Evolutionary conservation across 2,113 vertebrate genomes (phyloP).

Genomic region (Shinisaurus crocodilurus): DNA sequence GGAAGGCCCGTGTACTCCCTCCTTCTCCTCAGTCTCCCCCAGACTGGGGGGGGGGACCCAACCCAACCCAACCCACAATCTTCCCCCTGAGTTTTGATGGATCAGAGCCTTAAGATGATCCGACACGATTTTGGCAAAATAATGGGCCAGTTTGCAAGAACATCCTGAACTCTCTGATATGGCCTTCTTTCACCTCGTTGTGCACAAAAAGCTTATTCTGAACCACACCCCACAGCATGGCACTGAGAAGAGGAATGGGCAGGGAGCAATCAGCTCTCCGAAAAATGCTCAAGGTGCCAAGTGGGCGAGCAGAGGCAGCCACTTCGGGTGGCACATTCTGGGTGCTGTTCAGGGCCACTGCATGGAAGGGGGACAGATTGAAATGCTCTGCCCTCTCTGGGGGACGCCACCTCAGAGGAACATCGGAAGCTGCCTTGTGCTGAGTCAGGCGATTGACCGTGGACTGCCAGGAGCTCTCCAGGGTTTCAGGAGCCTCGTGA

Average conservation of each 20-base stretch:
- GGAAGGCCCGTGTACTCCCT: too few species aligned
- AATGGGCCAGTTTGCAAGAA: rapidly evolving
- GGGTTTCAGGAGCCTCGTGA: too few species aligned
- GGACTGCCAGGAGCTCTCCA: too few species aligned
- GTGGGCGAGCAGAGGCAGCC: neutral
- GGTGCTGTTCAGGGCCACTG: neutral
- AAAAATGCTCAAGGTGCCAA: neutral
- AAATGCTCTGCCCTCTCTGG: too few species aligned
- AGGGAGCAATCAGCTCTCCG: neutral
- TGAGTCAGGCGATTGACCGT: too few species aligned
- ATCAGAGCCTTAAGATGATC: slow-evolving; percentile 1
- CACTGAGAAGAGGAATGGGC: rapidly evolving
- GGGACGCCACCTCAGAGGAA: too few species aligned
- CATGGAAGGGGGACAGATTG: too few species aligned
- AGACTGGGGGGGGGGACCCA: neutral
- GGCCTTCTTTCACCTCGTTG: neutral
- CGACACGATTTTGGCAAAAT: neutral
- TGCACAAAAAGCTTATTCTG: rapidly evolving
- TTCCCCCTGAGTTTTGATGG: neutral
- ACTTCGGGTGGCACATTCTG: too few species aligned
- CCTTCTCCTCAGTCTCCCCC: neutral
- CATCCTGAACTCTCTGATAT: neutral
- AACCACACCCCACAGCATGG: rapidly evolving
- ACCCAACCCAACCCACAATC: neutral
- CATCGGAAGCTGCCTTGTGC: too few species aligned